Base-by-base conservation (phyloP, 2,797 vertebrate species). In the Peromyscus nudipes region DNA sequence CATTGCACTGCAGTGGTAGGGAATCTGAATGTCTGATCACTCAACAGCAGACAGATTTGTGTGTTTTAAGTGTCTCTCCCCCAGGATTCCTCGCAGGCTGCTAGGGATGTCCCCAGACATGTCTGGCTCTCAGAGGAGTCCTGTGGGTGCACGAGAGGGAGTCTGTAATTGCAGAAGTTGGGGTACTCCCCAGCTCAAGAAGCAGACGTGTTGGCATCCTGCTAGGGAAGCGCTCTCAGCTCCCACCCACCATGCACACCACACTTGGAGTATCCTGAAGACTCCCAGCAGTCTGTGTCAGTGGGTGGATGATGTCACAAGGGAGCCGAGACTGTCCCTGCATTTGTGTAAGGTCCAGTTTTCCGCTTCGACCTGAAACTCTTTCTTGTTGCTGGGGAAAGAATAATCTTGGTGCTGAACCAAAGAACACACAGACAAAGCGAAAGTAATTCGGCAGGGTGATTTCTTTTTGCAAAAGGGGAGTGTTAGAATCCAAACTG, bases 81-180 rank as follows among this genome's bases (percentile, higher is more conserved):
- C 89, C 19, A 55, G 92, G 95, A 57, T 60, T 17, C 49, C 65
- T 17, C 25, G 2, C 46, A 21, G 86, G 76, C 92, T 89, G 64
- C 3, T 2, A 6, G 95, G 91, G 80, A 40, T 40, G 37, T 94
- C 92, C 92, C 71, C 77, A 95, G 85, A 80, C 62, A 2, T 1
- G 87, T 11, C 93, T 89, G 96, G 90, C 84, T 91, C 65, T 16
- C 55, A 29, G 77, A 79, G 80, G 89, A 37, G 84, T 43, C 95
- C 86, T 75, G 75, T 79, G 95, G 76, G 64, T 65, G 69, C 34
- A 12, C 1, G 34, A 57, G n/a, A 16, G 16, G 4, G 17, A 86
- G 49, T 43, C 93, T 76, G 55, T 6, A 57, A 82, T 69, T 89
- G 75, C 65, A 29, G 91, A 14, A 76, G 96, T 71, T 95, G 93